phyloP scores from a whole-genome alignment of 2,113 vertebrate species.

The Rhea pennata region DNA sequence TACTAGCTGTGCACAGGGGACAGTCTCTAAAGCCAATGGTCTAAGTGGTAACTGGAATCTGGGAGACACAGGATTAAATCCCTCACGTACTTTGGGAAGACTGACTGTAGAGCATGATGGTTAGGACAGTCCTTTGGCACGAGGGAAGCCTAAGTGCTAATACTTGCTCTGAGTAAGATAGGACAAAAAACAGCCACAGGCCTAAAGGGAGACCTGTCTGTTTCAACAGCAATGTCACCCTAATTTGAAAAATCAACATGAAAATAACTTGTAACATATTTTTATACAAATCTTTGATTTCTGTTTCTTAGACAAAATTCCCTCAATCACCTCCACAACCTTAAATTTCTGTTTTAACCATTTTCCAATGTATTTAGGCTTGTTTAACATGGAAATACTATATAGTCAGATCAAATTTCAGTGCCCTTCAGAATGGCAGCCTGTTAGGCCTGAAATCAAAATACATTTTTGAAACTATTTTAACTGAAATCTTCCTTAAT shows the following conservation, averaged over 20 bases:
- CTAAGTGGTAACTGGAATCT: background rate
- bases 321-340: background rate
- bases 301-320: slow-evolving; percentile 42
- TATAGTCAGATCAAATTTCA: background rate
- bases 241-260: background rate
- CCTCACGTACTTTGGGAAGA: background rate
- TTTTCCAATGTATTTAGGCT: background rate
- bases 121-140: background rate
- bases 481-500: background rate
- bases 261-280: slow-evolving; percentile 11
- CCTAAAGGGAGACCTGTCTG: background rate
- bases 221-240: background rate
- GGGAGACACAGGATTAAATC: background rate
- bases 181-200: background rate
- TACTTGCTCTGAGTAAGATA: background rate
- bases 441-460: slow-evolving; percentile 30
- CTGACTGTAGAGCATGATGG: rapidly evolving
- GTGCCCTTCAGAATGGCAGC: background rate
- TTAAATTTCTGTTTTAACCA: slow-evolving; percentile 16
- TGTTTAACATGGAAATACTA: slow-evolving; percentile 5
- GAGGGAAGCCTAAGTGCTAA: background rate
- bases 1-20: background rate
- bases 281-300: slow-evolving; percentile 2
- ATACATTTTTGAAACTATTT: background rate
- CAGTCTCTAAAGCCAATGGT: background rate